Percentiles rank a stretch among this genome's conserved stretches.
Conservation (phyloP, 2,888 invertebrate species). For the Rugalucina vietnamica region DNA sequence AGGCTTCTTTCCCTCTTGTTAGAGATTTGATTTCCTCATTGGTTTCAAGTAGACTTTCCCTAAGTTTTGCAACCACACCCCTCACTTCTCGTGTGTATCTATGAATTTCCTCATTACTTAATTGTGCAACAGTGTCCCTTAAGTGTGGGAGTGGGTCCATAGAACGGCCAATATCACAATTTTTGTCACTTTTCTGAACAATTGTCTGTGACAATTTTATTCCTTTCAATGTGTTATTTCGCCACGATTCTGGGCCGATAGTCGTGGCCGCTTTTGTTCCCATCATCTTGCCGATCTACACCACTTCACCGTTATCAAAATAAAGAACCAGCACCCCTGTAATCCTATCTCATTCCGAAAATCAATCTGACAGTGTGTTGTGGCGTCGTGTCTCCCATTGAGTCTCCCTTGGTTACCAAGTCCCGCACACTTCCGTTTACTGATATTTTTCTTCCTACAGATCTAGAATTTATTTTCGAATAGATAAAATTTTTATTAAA, state of each 20-base stretch:
- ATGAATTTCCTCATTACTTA: constrained; percentile 83
- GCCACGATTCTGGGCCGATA: constrained; percentile 82
- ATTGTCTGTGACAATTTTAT: constrained; percentile 81
- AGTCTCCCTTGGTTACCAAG: constrained; percentile 69
- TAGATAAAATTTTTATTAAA: no score
- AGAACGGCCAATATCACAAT: constrained; percentile 79
- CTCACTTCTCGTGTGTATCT: constrained; percentile 81
- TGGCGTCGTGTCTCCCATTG: constrained; percentile 68
- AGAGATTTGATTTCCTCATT: constrained; percentile 83
- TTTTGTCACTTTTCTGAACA: constrained; percentile 80
- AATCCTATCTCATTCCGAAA: neutral
- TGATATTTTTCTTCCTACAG: no score
- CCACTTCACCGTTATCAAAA: neutral
- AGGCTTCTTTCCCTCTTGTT: constrained; percentile 80
- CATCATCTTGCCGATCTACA: constrained; percentile 54
- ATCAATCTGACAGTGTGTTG: constrained; percentile 21
- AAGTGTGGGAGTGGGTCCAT: constrained; percentile 82
- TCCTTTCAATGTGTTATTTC: constrained; percentile 80
- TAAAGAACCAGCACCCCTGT: neutral
- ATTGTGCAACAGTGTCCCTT: constrained; percentile 80
- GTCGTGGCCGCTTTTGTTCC: constrained; percentile 73
- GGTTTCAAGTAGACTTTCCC: constrained; percentile 82
- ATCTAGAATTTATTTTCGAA: no score
- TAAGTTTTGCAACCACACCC: constrained; percentile 80
- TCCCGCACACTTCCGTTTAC: constrained; percentile 66